Conservation (phyloP, 2,797 vertebrate genomes). For the Parotocinclus haroldoi region DNA sequence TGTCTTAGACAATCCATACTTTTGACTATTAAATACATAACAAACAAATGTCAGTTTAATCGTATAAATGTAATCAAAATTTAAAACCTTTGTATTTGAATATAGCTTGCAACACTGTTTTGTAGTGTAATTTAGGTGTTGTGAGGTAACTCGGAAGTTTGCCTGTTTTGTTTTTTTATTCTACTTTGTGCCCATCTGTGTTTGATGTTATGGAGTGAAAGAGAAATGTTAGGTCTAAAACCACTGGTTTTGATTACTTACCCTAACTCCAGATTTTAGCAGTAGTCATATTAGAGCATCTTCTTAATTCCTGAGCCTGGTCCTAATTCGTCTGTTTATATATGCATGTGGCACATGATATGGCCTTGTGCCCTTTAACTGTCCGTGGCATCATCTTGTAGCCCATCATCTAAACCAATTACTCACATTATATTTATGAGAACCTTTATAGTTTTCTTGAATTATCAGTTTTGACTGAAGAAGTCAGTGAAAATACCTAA, state of each 20-base stretch:
- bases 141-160: no score
- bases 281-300: slow-evolving; percentile 19
- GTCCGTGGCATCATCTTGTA: slow-evolving; percentile 18
- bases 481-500: slow-evolving; percentile 38
- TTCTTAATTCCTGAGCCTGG: slow-evolving; percentile 35
- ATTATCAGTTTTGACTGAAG: slow-evolving; percentile 38
- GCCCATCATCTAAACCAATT: neutral
- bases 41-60: no score
- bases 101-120: no score
- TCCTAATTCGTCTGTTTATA: slow-evolving; percentile 52
- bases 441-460: slow-evolving; percentile 9
- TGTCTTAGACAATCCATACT: no score
- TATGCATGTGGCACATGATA: slow-evolving; percentile 54
- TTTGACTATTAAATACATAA: no score
- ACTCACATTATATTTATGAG: slow-evolving; percentile 8
- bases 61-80: no score
- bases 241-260: slow-evolving; percentile 46
- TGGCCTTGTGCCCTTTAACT: slow-evolving; percentile 43
- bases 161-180: slow-evolving; percentile 24
- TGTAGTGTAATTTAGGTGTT: no score
- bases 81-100: no score
- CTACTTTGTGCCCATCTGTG: slow-evolving; percentile 3
- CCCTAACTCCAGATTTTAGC: no score
- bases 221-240: slow-evolving; percentile 51
- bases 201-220: slow-evolving; percentile 44